These are phyloP conservation scores for Orestias chungarensis DNA, from an alignment of 2,797 vertebrate genomes.

Conservation along the genomic window DNA sequence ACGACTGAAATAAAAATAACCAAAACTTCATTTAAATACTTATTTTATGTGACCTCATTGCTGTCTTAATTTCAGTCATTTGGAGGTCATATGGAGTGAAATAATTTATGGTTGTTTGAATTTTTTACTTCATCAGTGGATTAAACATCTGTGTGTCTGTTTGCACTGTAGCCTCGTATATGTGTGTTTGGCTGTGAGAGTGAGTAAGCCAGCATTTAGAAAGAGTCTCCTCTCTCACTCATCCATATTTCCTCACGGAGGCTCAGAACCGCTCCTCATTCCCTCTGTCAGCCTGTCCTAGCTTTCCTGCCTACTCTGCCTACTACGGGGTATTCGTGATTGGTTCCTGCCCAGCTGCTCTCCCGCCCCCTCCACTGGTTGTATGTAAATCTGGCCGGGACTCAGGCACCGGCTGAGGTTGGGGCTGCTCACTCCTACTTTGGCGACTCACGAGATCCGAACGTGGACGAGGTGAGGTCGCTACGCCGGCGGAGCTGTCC, in stretches of 20 bases:
- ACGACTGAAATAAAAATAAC: neutral
- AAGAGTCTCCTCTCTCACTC: constrained; percentile 15
- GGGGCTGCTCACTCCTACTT: constrained; percentile 71
- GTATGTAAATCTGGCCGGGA: constrained; percentile 75
- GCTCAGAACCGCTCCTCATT: constrained; percentile 25
- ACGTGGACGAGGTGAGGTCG: constrained; percentile 70
- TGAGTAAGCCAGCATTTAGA: constrained; percentile 1
- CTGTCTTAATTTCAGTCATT: neutral
- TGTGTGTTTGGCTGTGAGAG: neutral
- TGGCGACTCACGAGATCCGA: constrained; percentile 70
- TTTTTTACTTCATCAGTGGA: neutral
- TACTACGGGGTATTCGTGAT: constrained; percentile 56
- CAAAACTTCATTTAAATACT: neutral
- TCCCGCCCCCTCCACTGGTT: constrained; percentile 54
- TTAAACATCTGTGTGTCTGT: neutral
- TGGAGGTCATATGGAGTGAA: neutral
- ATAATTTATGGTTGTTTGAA: neutral
- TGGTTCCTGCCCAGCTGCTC: constrained; percentile 49
- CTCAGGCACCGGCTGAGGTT: constrained; percentile 71
- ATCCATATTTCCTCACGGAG: constrained; percentile 15
- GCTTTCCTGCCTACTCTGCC: constrained; percentile 34
- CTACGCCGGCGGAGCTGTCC: constrained; percentile 77
- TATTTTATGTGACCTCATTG: neutral
- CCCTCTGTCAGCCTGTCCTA: constrained; percentile 27
- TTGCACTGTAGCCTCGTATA: neutral